Percentiles rank a stretch among this genome's conserved stretches.
These are phyloP conservation scores for Thermophis baileyi DNA, from an alignment of 2,113 vertebrate genomes.

Conservation along the genomic window DNA sequence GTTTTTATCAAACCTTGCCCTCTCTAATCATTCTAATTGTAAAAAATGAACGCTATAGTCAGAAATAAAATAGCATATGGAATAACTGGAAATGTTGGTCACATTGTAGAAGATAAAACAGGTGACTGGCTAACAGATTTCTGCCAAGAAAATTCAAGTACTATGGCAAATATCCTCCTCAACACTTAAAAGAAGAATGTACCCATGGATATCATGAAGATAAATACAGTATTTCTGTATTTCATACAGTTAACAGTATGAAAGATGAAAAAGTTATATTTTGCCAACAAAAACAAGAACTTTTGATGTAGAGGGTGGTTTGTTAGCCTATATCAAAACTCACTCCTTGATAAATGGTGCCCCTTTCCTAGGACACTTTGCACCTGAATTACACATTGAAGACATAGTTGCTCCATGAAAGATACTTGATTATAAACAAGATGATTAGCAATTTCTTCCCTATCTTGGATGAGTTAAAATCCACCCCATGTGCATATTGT, in stretches of 20 bases:
- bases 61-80: not conserved
- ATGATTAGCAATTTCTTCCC: not conserved
- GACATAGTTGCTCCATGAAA: not conserved
- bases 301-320: not conserved
- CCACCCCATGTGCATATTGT: not conserved
- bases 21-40: not conserved
- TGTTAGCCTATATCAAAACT: not conserved
- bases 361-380: not conserved
- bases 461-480: not conserved
- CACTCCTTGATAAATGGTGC: not conserved
- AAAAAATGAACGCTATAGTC: not conserved
- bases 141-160: not conserved
- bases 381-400: not conserved
- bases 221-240: not conserved
- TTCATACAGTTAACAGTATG: not conserved
- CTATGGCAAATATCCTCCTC: not conserved
- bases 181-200: not conserved
- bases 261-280: not conserved
- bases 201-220: not conserved
- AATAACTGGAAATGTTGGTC: not conserved
- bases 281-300: not conserved
- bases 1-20: not conserved
- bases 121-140: not conserved
- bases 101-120: not conserved
- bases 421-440: not conserved